These are phyloP conservation scores for Diadegma fenestrale DNA, from an alignment of 2,888 invertebrate genomes.

Conservation along the genomic window DNA sequence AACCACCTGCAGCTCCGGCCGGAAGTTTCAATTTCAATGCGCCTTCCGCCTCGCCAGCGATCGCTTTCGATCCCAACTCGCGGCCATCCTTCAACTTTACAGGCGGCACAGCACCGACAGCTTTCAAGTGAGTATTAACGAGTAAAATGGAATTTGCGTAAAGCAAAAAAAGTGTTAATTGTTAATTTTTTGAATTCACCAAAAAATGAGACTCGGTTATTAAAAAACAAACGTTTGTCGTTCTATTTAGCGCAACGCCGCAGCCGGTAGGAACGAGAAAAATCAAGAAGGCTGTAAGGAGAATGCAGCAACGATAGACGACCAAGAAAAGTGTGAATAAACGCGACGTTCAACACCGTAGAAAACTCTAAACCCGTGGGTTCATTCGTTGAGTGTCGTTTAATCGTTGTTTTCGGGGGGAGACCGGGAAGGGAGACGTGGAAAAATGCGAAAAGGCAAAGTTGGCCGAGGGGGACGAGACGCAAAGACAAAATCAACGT, in stretches of 20 bases:
- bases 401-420: neutral
- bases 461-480: neutral
- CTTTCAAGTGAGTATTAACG: conserved; percentile 85
- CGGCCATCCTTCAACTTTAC: conserved; percentile 86
- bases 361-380: conserved; percentile 11
- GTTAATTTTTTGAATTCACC: neutral
- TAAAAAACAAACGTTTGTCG: conserved; percentile 34
- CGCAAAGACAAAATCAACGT: conserved; percentile 9
- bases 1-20: conserved; percentile 73
- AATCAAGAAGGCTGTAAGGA: conserved; percentile 85
- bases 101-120: conserved; percentile 82
- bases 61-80: conserved; percentile 84
- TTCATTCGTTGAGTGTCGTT: conserved; percentile 19
- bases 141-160: neutral
- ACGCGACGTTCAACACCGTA: conserved; percentile 1
- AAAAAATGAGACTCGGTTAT: neutral
- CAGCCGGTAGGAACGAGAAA: conserved; percentile 80
- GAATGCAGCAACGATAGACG: conserved; percentile 80
- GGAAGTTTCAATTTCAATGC: conserved; percentile 82
- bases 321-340: conserved; percentile 17
- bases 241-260: conserved; percentile 75
- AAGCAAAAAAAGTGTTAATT: too few relatives aligned
- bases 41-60: conserved; percentile 67
- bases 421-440: neutral
- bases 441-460: neutral